Conservation (phyloP, 92 coral and sea anemone species). For the Epizoanthus rinbou region DNA sequence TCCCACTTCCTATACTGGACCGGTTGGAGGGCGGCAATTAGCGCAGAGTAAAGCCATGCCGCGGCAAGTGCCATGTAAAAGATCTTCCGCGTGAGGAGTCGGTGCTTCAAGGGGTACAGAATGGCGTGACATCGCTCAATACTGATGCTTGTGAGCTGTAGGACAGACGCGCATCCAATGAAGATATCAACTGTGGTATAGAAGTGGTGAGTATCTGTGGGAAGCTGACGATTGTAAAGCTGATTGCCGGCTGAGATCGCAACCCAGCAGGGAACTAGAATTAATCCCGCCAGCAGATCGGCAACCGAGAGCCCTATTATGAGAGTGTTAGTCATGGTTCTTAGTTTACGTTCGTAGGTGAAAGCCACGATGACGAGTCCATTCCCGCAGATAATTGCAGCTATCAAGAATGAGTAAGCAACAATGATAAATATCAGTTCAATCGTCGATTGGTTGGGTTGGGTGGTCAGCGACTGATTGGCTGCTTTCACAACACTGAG, state of each 20-base stretch:
- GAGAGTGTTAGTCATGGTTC: conserved; percentile 62
- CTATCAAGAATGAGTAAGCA: conserved; percentile 50
- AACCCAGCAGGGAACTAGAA: conserved; percentile 80
- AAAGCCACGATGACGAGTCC: conserved; percentile 79
- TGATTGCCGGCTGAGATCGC: conserved; percentile 46
- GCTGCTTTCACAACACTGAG: too few relatives aligned
- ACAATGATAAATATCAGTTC: too few relatives aligned
- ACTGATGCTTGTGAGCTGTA: conserved; percentile 78
- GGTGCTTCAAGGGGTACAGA: conserved; percentile 73
- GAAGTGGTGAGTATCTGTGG: conserved; percentile 60
- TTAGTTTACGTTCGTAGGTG: conserved; percentile 57
- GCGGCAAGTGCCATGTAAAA: conserved; percentile 54
- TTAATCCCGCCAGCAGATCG: conserved; percentile 71
- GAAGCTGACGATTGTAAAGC: background rate
- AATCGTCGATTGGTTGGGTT: too few relatives aligned
- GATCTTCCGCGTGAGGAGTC: conserved; percentile 54
- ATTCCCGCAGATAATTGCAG: conserved; percentile 66
- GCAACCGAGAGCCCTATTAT: conserved; percentile 75
- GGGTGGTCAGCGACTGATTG: too few relatives aligned
- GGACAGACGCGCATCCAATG: conserved; percentile 83
- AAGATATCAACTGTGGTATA: conserved; percentile 87
- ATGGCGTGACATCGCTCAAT: conserved; percentile 83
- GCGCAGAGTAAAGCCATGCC: conserved; percentile 67
- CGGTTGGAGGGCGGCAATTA: conserved; percentile 72
- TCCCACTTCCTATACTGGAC: conserved; percentile 79